Evolutionary conservation across 1,140 invertebrate species (phyloP), one percentile per base, ranked within the genome.

Genomic region (Leptopilina clavipes): DNA sequence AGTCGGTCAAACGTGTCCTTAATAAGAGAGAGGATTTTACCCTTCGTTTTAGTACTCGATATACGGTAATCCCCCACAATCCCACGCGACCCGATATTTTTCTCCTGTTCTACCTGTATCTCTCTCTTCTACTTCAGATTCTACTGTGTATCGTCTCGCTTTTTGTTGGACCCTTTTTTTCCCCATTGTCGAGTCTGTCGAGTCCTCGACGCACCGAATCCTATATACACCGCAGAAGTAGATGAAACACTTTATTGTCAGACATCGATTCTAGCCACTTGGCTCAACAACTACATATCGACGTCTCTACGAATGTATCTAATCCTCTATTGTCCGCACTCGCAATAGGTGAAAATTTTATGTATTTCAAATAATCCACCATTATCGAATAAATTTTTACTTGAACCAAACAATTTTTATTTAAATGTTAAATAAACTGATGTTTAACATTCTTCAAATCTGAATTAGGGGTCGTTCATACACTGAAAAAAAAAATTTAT

Each of bases 171-270:
- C 56, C 59, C 59, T 22, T 65, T 65, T 65, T 22, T 11, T 18
- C 6, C 25, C 37, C 8, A 40, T 40, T 40, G 37, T 31, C 11
- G 19, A 31, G 25, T n/a, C n/a, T n/a, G n/a, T 19, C 40, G 12
- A 70, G 56, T 74, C 40, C 52, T 31, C 52, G 14, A 73, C 40
- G 22, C n/a, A n/a, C n/a, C 17, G n/a, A 11, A 70, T 54, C 74
- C 71, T 40, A 6, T 40, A 6, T 40, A 9, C 5, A 31, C 8
- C 6, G 37, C 65, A 48, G n/a, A 12, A 70, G 59, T 45, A 75
- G 70, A 19, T 44, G 25, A 71, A 75, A 75, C 17, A 71, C 74
- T 75, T 75, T 52, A 75, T 71, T 75, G 73, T 75, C n/a, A 19
- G 25, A 14, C 73, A 22, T 44, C 25, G 25, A 31, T 31, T 31